Base-by-base conservation (phyloP, 2,888 invertebrate species). In the Catonia carolina region DNA sequence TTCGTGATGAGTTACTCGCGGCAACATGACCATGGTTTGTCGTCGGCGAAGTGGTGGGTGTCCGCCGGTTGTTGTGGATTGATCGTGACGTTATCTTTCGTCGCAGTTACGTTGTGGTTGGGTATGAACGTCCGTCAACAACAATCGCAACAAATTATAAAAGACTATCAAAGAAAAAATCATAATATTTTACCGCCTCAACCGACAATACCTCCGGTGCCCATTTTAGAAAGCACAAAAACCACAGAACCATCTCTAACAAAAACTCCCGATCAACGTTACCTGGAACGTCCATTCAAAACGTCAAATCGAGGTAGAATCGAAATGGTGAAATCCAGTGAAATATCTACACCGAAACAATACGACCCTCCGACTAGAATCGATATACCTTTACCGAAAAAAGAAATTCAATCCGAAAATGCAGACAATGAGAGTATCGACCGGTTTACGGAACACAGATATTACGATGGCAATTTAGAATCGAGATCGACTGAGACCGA, bases 61-160 rank as follows among this genome's bases (percentile, higher is more conserved):
- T 55, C 64, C 42, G 68, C 67, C 27, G 66, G 64, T 10, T 56
- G 62, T 31, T 63, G 63, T 27, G 66, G 65, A 2, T 52, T 69
- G 20, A 56, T 64, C n/a, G 62, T 66, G 12, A 64, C 67, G 12
- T 62, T 64, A 3, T 60, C 62, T 5, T 68, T 68, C 54, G 65
- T 68, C 22, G 66, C 62, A 6, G 58, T 66, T 48, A 67, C 67
- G 5, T 55, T 69, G 37, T 69, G 67, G 64, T 60, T 69, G 7
- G 67, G 67, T 22, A 60, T 63, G 41, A 27, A 27, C 27, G 45
- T 36, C 22, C 20, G 47, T 27, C 33, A 57, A 58, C 49, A 17
- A 31, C 39, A 48, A 52, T 22, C 53, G 37, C 31, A 50, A 35
- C 15, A 49, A 6, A 6, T 27, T 6, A 6, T 27, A 6, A 27